phyloP scores from a whole-genome alignment of 2,888 invertebrate species.

The Rhingia campestris region DNA sequence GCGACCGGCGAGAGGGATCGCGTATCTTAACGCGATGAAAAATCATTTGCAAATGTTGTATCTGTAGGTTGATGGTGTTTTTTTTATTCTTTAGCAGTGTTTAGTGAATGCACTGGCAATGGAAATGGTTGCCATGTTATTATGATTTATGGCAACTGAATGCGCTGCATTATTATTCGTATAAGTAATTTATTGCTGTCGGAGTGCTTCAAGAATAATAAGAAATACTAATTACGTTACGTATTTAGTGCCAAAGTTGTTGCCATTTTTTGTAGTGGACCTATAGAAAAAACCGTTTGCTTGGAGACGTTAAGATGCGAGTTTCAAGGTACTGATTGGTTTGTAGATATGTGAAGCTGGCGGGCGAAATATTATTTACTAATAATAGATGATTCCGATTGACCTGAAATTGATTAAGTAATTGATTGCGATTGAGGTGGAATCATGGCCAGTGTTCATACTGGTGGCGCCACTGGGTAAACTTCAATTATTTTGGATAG shows the following conservation, averaged over 20 bases:
- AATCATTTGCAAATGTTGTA: constrained; percentile 43
- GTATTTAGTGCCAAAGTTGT: constrained; percentile 45
- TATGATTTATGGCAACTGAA: constrained; percentile 65
- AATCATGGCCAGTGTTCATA: background rate
- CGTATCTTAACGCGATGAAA: constrained; percentile 43
- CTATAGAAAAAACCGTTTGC: background rate
- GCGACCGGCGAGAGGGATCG: background rate
- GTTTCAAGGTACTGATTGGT: background rate
- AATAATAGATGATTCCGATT: background rate
- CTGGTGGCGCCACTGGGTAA: too few relatives aligned
- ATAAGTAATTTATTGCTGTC: constrained; percentile 56
- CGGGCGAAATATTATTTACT: background rate
- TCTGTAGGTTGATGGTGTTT: constrained; percentile 36
- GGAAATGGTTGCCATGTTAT: constrained; percentile 61
- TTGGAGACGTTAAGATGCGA: background rate
- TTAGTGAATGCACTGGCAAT: constrained; percentile 55
- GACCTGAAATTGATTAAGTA: background rate
- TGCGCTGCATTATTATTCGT: constrained; percentile 54
- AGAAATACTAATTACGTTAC: constrained; percentile 51
- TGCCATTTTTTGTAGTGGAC: constrained; percentile 19
- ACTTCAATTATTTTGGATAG: too few relatives aligned
- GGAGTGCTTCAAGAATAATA: constrained; percentile 27
- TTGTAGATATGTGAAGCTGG: background rate
- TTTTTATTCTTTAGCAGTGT: constrained; percentile 1
- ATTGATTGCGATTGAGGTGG: background rate